Base-by-base conservation (phyloP, 2,888 invertebrate genomes). In the Dasysyrphus albostriatus region DNA sequence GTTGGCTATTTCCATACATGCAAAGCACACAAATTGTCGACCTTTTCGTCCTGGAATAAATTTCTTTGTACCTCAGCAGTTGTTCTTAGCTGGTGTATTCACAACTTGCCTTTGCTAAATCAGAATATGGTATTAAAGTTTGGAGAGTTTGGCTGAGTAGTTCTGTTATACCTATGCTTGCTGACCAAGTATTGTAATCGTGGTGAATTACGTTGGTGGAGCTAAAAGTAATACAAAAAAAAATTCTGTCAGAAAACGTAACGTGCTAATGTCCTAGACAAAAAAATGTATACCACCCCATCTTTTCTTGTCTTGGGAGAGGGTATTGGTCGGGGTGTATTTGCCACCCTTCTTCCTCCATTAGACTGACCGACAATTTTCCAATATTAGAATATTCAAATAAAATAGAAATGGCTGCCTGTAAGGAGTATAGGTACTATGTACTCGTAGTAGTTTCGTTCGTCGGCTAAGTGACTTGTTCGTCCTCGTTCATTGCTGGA, bases 321-420 rank as follows among this genome's bases (percentile, higher is more conserved):
- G 67, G 54, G 69, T 69, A 19, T 16, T 47, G 29, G 32, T 58
- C 16, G n/a, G 51, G 6, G 67, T 39, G 58, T 32, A 29, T 49
- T 14, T 39, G 51, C 47, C 44, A 10, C 80, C 58, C 49, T 67
- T 19, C 61, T 63, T 75, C 78, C 83, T 56, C 78, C 39, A 8
- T 34, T 42, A 51, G 47, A 73, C 59, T 83, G 78, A 78, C 73
- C 78, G 42, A 80, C 75, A 69, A 88, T 90, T 90, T 82, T 89
- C 90, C 89, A 81, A 84, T 89, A 90, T 88, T 88, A 89, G 90
- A 91, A 89, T 89, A 88, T 79, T 88, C 81, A 88, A 88, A 88
- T 87, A 88, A 88, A 89, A 89, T 88, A 88, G 83, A 74, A 84
- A 88, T 88, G 77, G 83, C 74, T 75, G 32, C 54, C 67, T 56